Percentiles rank a stretch among this genome's conserved stretches.
Conservation (phyloP, 2,797 vertebrate genomes). For the Enteromius fasciolatus region DNA sequence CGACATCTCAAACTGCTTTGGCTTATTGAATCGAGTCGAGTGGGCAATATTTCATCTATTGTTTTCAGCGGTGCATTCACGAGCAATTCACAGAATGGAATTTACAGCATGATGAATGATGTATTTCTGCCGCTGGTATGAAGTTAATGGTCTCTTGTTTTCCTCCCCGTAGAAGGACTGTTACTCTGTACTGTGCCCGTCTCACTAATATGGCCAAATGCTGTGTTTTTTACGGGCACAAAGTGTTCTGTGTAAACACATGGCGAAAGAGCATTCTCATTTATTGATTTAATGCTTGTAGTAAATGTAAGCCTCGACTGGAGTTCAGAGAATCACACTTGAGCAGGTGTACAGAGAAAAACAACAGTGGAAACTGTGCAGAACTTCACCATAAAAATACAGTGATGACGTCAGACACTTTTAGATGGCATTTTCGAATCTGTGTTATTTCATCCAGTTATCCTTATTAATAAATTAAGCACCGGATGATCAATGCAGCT, state of each 20-base stretch:
- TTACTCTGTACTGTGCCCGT: constrained; percentile 53
- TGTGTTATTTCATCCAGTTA: background rate
- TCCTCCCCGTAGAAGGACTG: constrained; percentile 59
- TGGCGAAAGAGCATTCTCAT: constrained; percentile 56
- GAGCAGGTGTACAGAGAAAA: constrained; percentile 60
- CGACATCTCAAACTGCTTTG: constrained; percentile 72
- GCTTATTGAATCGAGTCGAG: constrained; percentile 83
- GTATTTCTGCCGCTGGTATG: constrained; percentile 70
- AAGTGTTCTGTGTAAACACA: constrained; percentile 63
- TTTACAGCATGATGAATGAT: constrained; percentile 76
- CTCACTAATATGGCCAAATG: constrained; percentile 59
- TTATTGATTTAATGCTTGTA: constrained; percentile 68
- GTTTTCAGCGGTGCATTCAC: constrained; percentile 78
- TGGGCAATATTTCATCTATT: constrained; percentile 84
- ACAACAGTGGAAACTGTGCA: constrained; percentile 32
- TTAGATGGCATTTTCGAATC: background rate
- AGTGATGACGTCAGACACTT: background rate
- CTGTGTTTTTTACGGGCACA: constrained; percentile 69
- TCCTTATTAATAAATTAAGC: background rate
- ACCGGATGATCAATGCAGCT: background rate
- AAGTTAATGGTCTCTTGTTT: constrained; percentile 75
- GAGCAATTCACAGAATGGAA: constrained; percentile 82
- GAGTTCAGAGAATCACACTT: constrained; percentile 53
- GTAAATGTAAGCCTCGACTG: constrained; percentile 66
- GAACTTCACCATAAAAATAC: background rate